Base-by-base conservation (phyloP, 2,888 invertebrate species). In the Erebia aethiops region DNA sequence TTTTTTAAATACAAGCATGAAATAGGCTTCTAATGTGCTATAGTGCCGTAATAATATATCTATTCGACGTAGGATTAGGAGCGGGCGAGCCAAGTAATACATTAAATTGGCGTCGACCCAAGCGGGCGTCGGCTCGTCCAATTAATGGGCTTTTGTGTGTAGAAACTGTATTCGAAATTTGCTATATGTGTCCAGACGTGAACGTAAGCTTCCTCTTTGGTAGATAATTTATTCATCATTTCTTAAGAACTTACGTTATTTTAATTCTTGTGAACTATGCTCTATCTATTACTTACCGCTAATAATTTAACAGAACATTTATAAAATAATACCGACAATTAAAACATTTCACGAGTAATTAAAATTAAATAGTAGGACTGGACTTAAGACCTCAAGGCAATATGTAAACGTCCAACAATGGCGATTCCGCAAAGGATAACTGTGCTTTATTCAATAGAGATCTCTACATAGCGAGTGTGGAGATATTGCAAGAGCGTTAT, bases 21-120 rank as follows among this genome's bases (percentile, higher is more conserved):
- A 71, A 67, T 70, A 69, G 56, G 56, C 54, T 64, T 67, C 70
- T 70, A 69, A 74, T 72, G 62, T 74, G 67, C 51, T 69, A 62
- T 74, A 71, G 61, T 60, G 70, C 60, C 66, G 79, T 82, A 83
- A 87, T 90, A 87, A 86, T 87, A 86, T 87, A 87, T 81, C 84
- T 82, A 87, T 89, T 88, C 84, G 87, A 81, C 83, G 80, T 84
- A 77, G 86, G 86, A 87, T 89, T 87, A 87, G 84, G 75, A 76
- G 81, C 57, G 49, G 76, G 73, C 75, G 86, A 88, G 90, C 91
- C 91, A 91, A 88, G 86, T 86, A 85, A 89, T 90, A 90, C 88
- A 90, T 90, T 89, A 90, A 86, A 89, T 89, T 92, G 92, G 91
- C 89, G 76, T 75, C 75, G 79, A 82, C 88, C 90, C 90, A 90